Evolutionary conservation across 2,888 invertebrate genomes (phyloP), one percentile per base, ranked within the genome.

Genomic region (Anaspis maculata): DNA sequence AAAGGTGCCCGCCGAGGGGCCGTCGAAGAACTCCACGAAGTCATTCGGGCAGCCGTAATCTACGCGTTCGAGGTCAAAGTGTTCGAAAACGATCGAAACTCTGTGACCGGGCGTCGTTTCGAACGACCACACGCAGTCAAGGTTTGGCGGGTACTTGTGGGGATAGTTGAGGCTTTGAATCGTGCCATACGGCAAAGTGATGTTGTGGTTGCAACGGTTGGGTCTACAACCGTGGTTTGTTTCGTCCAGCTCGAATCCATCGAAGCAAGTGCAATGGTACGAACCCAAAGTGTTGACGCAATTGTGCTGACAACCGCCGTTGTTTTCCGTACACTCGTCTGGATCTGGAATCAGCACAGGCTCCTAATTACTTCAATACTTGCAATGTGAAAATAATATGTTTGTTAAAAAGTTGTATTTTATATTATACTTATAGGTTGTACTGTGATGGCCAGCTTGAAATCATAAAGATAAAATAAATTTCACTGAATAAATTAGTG

Each of bases 161-260:
- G 30, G 92, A 83, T 64, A 96, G 92, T 64, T 92, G 86, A 58
- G 92, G 86, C 48, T 85, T 73, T 23, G 85, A 76, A 11, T 92
- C 34, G 81, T 82, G 1, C 95, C 94, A 35, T 76, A 71, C 0
- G 91, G 82, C 1, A 80, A 74, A 1, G 80, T 74, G 32, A 96
- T 87, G 57, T 95, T 90, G 62, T 91, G 87, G 59, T 94, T 91
- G 66, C 97, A 97, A 7, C 94, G 94, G 2, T 95, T 94, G 68
- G 95, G 94, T 64, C 92, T 95, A 65, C 97, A 97, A 63, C 92
- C 92, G 46, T 85, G 82, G 61, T 97, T 95, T n/a, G n/a, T n/a
- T 44, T 89, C 87, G 49, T 95, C 90, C 30, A 97, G 70, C 2
- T 85, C 88, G 65, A 88, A 96, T 0, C 96, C 96, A 55, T 90